A percentile compares a stretch with the other conserved stretches of the same genome.
Conservation (phyloP, 2,888 invertebrate genomes). For the Ornithoptera priamus region DNA sequence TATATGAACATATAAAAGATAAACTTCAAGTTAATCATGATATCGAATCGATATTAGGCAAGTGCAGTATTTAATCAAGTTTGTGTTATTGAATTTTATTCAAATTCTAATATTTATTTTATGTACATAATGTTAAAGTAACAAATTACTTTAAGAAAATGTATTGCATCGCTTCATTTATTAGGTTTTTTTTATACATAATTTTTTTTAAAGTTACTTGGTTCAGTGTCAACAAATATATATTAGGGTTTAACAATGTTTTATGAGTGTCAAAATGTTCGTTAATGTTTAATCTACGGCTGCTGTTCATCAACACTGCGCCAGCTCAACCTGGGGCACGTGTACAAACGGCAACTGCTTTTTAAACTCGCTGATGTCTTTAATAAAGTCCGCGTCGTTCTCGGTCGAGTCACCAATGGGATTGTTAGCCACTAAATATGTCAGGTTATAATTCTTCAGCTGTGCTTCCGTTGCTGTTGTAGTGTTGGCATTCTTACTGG, state of each 20-base stretch:
- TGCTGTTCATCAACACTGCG: constrained; percentile 49
- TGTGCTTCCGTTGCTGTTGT: constrained; percentile 29
- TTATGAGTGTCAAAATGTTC: neutral
- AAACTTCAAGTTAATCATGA: neutral
- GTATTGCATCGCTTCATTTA: neutral
- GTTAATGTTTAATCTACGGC: neutral
- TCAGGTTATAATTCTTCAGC: constrained; percentile 46
- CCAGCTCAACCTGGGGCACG: constrained; percentile 49
- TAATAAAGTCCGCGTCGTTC: constrained; percentile 52
- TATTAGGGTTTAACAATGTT: neutral
- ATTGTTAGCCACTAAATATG: constrained; percentile 49
- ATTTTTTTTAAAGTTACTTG: no score
- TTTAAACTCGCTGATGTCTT: constrained; percentile 52
- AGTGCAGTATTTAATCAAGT: no score
- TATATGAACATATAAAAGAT: neutral
- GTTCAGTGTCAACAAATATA: no score
- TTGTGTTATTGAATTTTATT: no score
- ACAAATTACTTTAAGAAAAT: neutral
- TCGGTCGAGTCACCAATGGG: constrained; percentile 51
- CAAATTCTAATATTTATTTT: no score
- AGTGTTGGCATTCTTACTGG: constrained; percentile 37
- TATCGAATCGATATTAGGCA: neutral
- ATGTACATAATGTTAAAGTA: no score
- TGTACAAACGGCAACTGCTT: constrained; percentile 46
- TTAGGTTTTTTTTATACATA: no score